Evolutionary conservation across 1,140 invertebrate species (phyloP).

Genomic region (Calephelis virginiensis): DNA sequence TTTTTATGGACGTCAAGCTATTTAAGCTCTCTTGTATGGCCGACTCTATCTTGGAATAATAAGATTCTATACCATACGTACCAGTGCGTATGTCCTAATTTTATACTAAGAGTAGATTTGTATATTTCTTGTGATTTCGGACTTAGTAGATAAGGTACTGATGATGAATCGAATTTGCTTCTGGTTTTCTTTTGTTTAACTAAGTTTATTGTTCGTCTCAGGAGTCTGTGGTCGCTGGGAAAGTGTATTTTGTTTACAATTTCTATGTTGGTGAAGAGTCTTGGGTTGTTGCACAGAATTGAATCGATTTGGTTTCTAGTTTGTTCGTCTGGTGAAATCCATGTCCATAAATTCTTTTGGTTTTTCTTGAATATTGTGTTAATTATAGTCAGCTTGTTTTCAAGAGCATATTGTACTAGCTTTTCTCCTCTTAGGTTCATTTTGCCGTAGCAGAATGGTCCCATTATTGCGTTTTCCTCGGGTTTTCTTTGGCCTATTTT

Average conservation of each 20-base stretch:
- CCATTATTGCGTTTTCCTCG: too few species aligned
- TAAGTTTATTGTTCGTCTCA: constrained; percentile 32
- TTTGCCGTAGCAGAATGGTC: too few species aligned
- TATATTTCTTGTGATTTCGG: constrained; percentile 5
- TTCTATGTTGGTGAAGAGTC: constrained; percentile 35
- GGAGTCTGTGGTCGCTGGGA: constrained; percentile 33
- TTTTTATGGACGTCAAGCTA: background rate
- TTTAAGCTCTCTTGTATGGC: constrained; percentile 22
- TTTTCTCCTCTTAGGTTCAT: constrained; percentile 33
- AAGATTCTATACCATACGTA: constrained; percentile 27
- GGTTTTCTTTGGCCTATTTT: too few species aligned
- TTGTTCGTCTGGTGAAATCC: constrained; percentile 31
- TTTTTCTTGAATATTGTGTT: constrained; percentile 40
- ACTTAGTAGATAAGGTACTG: background rate
- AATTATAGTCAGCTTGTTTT: constrained; percentile 35
- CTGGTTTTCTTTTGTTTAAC: constrained; percentile 27
- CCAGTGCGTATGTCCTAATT: constrained; percentile 18
- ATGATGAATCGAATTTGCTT: constrained; percentile 11
- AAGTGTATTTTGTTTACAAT: constrained; percentile 28
- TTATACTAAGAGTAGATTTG: constrained; percentile 2
- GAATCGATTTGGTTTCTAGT: constrained; percentile 36
- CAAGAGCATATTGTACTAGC: constrained; percentile 30
- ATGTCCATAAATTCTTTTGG: constrained; percentile 35
- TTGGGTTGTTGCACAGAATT: constrained; percentile 28
- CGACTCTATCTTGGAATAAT: constrained; percentile 28